A percentile compares a stretch with the other conserved stretches of the same genome.
Evolutionary conservation across 2,888 invertebrate species (phyloP).

Genomic region (Spisula solida): DNA sequence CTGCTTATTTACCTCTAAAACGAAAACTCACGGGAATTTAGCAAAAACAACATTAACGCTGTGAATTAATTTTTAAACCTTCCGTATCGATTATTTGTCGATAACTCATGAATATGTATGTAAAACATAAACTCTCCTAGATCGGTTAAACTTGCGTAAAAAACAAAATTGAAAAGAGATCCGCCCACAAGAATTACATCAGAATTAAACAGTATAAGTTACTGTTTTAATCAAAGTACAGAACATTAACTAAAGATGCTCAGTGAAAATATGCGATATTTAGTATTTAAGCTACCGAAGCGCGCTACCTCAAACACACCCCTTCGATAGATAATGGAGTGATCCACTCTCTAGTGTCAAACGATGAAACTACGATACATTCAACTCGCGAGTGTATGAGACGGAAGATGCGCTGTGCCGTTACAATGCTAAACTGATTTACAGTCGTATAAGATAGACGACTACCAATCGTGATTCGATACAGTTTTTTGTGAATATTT

Average conservation of each 20-base stretch:
- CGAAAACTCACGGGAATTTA: too few relatives aligned
- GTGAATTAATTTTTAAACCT: neutral
- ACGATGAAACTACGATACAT: constrained; percentile 3
- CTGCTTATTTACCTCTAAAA: neutral
- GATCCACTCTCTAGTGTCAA: constrained; percentile 19
- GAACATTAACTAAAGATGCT: neutral
- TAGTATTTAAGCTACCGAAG: neutral
- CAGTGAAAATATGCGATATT: neutral
- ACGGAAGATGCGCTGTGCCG: neutral
- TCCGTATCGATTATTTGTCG: neutral
- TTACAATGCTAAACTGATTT: neutral
- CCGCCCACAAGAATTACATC: neutral
- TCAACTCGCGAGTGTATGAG: neutral
- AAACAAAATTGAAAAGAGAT: neutral
- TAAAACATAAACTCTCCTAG: neutral
- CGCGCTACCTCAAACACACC: neutral
- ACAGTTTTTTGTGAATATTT: constrained; percentile 9
- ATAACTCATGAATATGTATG: neutral
- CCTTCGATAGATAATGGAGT: constrained; percentile 4
- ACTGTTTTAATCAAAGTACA: neutral
- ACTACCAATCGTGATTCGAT: neutral
- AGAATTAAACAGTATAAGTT: neutral
- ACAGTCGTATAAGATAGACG: neutral
- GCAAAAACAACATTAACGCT: too few relatives aligned
- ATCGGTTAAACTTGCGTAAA: neutral